phyloP scores from a whole-genome alignment of 2,797 vertebrate species.

The Sebastes wilsoni region DNA sequence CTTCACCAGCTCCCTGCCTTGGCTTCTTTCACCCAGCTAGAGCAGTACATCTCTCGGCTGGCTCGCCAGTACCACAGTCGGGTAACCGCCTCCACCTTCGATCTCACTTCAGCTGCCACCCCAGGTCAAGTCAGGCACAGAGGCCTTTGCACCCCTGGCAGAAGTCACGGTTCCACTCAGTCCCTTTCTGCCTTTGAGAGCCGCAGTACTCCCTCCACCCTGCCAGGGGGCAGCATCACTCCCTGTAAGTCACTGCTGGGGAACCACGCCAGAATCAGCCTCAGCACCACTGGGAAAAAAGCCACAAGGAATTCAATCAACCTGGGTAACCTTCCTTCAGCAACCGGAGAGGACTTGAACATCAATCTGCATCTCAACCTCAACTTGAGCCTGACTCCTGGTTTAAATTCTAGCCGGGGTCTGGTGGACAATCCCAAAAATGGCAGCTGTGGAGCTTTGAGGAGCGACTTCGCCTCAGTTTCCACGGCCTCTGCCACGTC shows the following conservation, averaged over 20 bases:
- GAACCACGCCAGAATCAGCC: slow-evolving; percentile 80
- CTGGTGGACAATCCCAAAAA: slow-evolving; percentile 59
- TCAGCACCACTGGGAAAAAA: slow-evolving; percentile 79
- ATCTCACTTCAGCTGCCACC: slow-evolving; percentile 51
- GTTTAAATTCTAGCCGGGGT: slow-evolving; percentile 70
- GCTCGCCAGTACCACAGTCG: slow-evolving; percentile 81
- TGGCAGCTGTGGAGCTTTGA: slow-evolving; percentile 56
- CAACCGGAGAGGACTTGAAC: slow-evolving; percentile 83
- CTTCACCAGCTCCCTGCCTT: slow-evolving; percentile 33
- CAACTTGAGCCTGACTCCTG: slow-evolving; percentile 82
- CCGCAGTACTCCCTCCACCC: slow-evolving; percentile 66
- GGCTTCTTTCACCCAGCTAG: slow-evolving; percentile 77
- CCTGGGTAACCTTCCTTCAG: slow-evolving; percentile 84
- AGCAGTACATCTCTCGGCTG: slow-evolving; percentile 86
- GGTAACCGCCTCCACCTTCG: slow-evolving; percentile 60
- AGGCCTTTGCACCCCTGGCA: slow-evolving; percentile 65
- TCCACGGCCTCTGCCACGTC: slow-evolving; percentile 70
- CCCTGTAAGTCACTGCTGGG: slow-evolving; percentile 82
- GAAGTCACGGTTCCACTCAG: slow-evolving; percentile 80
- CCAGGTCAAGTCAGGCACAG: slow-evolving; percentile 29
- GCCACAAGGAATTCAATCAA: slow-evolving; percentile 86
- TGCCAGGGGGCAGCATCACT: slow-evolving; percentile 68
- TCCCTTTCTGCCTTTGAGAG: slow-evolving; percentile 78
- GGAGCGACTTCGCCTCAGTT: slow-evolving; percentile 44
- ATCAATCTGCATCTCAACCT: slow-evolving; percentile 86